Evolutionary conservation across 2,888 invertebrate genomes (phyloP).

Genomic region (Blera fallax): DNA sequence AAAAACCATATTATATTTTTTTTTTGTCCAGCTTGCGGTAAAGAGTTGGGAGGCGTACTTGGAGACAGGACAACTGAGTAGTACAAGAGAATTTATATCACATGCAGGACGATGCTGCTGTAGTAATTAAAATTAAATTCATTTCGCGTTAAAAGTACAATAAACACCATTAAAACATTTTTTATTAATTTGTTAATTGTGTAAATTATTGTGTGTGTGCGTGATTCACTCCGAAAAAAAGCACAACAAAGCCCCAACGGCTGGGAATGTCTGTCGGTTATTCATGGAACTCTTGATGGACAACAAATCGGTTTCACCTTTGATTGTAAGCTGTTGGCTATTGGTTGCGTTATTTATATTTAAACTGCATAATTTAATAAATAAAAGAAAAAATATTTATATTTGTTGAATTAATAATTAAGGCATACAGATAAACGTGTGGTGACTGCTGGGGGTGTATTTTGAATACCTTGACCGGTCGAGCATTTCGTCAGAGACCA

Average conservation of each 20-base stretch:
- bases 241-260: neutral
- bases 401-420: slow-evolving; percentile 51
- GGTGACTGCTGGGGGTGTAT: neutral
- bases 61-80: neutral
- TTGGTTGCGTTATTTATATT: slow-evolving; percentile 41
- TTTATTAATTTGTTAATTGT: slow-evolving; percentile 65
- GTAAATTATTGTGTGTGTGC: slow-evolving; percentile 44
- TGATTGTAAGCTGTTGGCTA: slow-evolving; percentile 7
- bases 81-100: slow-evolving; percentile 13
- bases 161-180: slow-evolving; percentile 36
- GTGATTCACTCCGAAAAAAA: slow-evolving; percentile 2
- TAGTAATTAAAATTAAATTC: slow-evolving; percentile 58
- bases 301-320: neutral
- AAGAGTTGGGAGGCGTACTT: neutral
- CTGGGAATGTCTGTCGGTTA: neutral
- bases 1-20: neutral
- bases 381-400: slow-evolving; percentile 8
- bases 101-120: neutral
- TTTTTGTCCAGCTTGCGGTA: neutral
- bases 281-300: neutral
- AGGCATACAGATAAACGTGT: neutral
- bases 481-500: neutral
- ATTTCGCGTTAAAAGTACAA: slow-evolving; percentile 42
- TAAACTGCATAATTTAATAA: slow-evolving; percentile 38
- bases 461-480: neutral